Conservation (phyloP, 2,888 invertebrate genomes). For the Drosophila monieri region DNA sequence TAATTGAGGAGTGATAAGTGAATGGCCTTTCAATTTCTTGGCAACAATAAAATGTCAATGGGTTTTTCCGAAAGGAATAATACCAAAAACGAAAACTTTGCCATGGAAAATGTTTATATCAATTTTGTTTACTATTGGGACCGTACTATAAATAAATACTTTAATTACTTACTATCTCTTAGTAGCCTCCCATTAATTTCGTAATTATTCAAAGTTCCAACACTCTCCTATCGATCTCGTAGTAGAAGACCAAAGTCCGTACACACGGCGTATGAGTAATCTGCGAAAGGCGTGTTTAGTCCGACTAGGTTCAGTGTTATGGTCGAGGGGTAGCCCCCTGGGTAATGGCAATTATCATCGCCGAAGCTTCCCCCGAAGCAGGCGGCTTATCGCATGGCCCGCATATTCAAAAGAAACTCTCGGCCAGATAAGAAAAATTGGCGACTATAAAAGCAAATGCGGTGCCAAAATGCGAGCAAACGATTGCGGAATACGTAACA, state of each 20-base stretch:
- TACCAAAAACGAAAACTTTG: neutral
- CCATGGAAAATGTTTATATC: neutral
- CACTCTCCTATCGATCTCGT: slow-evolving; percentile 22
- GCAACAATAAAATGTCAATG: slow-evolving; percentile 16
- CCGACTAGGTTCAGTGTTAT: slow-evolving; percentile 8
- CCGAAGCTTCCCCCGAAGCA: slow-evolving; percentile 58
- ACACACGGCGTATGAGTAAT: slow-evolving; percentile 65
- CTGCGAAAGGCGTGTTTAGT: slow-evolving; percentile 24
- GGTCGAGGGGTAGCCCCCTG: slow-evolving; percentile 10
- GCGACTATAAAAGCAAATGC: slow-evolving; percentile 59
- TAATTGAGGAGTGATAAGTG: slow-evolving; percentile 38
- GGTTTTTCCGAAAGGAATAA: slow-evolving; percentile 10
- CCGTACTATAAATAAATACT: neutral
- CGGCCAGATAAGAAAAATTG: slow-evolving; percentile 49
- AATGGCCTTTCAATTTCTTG: neutral
- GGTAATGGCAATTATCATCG: slow-evolving; percentile 64
- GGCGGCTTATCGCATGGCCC: slow-evolving; percentile 48
- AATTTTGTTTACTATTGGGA: slow-evolving; percentile 6
- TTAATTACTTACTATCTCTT: slow-evolving; percentile 9
- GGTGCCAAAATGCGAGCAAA: slow-evolving; percentile 41
- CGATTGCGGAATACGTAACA: slow-evolving; percentile 34
- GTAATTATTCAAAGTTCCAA: slow-evolving; percentile 29
- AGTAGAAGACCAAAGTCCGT: slow-evolving; percentile 48
- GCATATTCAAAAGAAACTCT: slow-evolving; percentile 55
- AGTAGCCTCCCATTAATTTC: slow-evolving; percentile 3